Evolutionary conservation across 2,113 vertebrate genomes (phyloP).

Genomic region (Pseudorasbora parva): DNA sequence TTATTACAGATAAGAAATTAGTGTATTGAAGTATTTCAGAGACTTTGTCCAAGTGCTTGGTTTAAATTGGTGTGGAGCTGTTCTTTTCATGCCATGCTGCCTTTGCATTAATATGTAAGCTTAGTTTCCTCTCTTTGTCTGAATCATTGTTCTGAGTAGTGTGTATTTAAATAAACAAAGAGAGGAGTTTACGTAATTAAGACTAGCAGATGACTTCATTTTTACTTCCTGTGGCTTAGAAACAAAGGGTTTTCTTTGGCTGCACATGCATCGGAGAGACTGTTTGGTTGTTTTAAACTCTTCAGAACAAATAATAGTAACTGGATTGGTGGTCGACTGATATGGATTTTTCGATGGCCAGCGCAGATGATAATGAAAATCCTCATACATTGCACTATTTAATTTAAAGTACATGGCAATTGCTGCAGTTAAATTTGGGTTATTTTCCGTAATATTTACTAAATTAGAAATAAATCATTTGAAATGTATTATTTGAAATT

Average conservation of each 20-base stretch:
- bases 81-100: background rate
- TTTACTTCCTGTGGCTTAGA: conserved; percentile 24
- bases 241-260: background rate
- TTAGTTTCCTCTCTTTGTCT: conserved; percentile 13
- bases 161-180: background rate
- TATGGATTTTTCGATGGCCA: too few species aligned
- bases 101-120: background rate
- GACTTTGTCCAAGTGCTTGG: background rate
- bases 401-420: too few species aligned
- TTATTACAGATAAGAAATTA: background rate
- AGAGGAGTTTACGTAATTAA: background rate
- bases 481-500: too few species aligned
- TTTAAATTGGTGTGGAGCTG: background rate
- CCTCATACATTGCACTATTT: too few species aligned
- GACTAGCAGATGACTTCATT: conserved; percentile 34
- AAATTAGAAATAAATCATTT: too few species aligned
- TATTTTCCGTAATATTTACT: too few species aligned
- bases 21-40: background rate
- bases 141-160: background rate
- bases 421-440: too few species aligned
- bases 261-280: background rate
- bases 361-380: too few species aligned
- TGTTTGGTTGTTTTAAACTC: background rate
- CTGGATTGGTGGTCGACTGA: background rate
- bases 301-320: background rate